phyloP scores from a whole-genome alignment of 2,113 vertebrate genomes.

The Chaetodon auriga region DNA sequence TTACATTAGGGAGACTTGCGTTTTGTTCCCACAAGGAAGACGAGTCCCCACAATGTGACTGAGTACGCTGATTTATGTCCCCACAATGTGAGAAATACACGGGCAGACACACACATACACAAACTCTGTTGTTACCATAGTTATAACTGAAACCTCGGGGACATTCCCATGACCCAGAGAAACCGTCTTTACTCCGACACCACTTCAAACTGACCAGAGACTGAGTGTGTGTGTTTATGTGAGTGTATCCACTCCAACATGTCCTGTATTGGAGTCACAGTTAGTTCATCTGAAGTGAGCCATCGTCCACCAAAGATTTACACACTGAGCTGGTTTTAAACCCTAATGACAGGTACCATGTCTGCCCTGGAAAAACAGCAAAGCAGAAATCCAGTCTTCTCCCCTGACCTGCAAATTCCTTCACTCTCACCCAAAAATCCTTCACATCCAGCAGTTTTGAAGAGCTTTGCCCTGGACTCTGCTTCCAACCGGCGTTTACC shows the following conservation, averaged over 20 bases:
- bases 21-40: no score
- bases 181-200: constrained; percentile 31
- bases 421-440: constrained; percentile 22
- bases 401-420: constrained; percentile 40
- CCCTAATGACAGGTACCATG: constrained; percentile 37
- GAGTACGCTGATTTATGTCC: no score
- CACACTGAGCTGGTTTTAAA: constrained; percentile 43
- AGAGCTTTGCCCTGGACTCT: constrained; percentile 22
- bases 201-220: constrained; percentile 32
- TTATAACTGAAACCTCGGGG: constrained; percentile 46
- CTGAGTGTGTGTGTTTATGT: constrained; percentile 12
- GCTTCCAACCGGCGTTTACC: constrained; percentile 39
- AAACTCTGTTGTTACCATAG: constrained; percentile 20
- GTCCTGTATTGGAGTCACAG: constrained; percentile 25
- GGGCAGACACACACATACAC: background rate
- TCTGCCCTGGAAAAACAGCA: constrained; percentile 28
- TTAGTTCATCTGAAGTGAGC: constrained; percentile 6
- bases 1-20: no score
- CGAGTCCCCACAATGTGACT: no score
- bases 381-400: constrained; percentile 23
- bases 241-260: constrained; percentile 5
- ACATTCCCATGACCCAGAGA: constrained; percentile 21
- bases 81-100: no score
- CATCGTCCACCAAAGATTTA: constrained; percentile 19
- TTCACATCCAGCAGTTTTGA: background rate